Evolutionary conservation across 2,797 vertebrate species (phyloP).

Genomic region (Siniperca undulata): DNA sequence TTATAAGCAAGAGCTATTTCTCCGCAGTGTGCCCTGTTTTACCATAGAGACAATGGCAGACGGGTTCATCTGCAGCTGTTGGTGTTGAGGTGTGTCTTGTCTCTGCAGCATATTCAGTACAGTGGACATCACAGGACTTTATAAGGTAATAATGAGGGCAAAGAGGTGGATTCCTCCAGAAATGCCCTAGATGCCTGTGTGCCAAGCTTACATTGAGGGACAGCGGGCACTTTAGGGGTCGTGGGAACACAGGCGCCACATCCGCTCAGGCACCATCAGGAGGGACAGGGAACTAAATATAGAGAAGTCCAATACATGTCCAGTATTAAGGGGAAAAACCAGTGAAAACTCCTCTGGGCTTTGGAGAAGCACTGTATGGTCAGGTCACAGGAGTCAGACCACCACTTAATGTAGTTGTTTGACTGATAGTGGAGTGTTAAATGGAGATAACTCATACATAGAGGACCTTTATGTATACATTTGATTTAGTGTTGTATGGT

Average conservation of each 20-base stretch:
- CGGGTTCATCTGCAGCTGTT: constrained; percentile 28
- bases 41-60: not conserved
- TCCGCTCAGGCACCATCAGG: constrained; percentile 87
- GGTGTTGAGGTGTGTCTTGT: constrained; percentile 49
- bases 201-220: constrained; percentile 79
- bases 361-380: constrained; percentile 57
- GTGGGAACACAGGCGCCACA: constrained; percentile 90
- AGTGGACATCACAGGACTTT: constrained; percentile 76
- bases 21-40: constrained; percentile 10
- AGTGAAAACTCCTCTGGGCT: constrained; percentile 70
- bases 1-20: not conserved
- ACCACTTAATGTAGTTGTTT: constrained; percentile 37
- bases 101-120: constrained; percentile 13
- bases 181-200: constrained; percentile 80
- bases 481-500: constrained; percentile 24
- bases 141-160: constrained; percentile 83
- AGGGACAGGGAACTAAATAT: constrained; percentile 90
- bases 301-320: constrained; percentile 82
- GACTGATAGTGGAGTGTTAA: constrained; percentile 29
- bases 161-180: constrained; percentile 79
- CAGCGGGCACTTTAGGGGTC: constrained; percentile 83
- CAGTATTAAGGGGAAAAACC: constrained; percentile 80
- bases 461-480: not conserved
- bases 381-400: constrained; percentile 60
- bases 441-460: not conserved